Evolutionary conservation across 1,140 invertebrate genomes (phyloP), one percentile per base, ranked within the genome.

Genomic region (Bombus terrestris): DNA sequence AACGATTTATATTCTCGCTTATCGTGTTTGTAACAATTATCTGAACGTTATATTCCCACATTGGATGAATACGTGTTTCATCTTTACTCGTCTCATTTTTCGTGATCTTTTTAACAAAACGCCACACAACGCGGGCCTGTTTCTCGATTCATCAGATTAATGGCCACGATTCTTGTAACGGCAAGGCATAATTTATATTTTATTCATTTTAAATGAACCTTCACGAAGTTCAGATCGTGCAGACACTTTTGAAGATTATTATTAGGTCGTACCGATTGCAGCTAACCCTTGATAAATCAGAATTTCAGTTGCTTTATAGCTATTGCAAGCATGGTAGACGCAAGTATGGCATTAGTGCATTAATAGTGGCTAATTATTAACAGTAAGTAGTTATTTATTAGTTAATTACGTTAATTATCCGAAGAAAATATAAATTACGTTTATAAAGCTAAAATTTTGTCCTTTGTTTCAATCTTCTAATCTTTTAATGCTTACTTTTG

Each of bases 51-150:
- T 35, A 71, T 71, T 69, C 53, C 13, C 28, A 32, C 5, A n/a
- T 64, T 9, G 41, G 43, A 79, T 79, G 41, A 78, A 68, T 66
- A 47, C n/a, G 22, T 53, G 43, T 53, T 69, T 53, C 64, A 43
- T 43, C 37, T 43, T 66, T n/a, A 25, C 22, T 1, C 32, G n/a
- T 80, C 25, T 18, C 25, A 37, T 53, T 47, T 69, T 53, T 80
- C 43, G 43, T 47, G 35, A 68, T 79, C 41, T 68, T 79, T 79
- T 68, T 37, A 47, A 79, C 32, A 68, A 69, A 80, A 37, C 64
- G 41, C 32, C 43, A 8, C 43, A 80, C 78, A 80, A 80, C 78
- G 78, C 43, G 9, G 37, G 43, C 12, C 15, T 80, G 64, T 80
- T 80, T 53, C 64, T 28, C 43, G 64, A n/a, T 25, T 18, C 41